Conservation (phyloP, 2,113 vertebrate species). For the Lagenorhynchus albirostris region DNA sequence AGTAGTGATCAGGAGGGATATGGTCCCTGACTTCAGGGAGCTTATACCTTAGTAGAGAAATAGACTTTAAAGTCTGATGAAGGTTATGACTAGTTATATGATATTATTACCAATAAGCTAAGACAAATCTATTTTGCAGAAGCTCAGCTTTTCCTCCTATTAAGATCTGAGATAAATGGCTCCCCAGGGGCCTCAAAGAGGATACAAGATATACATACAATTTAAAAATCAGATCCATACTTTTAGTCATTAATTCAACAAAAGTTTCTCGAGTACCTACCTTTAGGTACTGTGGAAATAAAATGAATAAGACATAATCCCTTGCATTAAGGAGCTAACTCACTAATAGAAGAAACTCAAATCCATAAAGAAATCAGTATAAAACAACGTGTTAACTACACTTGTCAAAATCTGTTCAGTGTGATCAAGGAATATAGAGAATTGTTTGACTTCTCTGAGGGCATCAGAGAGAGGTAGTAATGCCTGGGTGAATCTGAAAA, state of each 20-base stretch:
- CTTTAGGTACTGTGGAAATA: constrained; percentile 5
- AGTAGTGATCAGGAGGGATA: neutral
- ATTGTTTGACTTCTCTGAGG: neutral
- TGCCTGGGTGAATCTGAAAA: neutral
- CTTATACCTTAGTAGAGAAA: neutral
- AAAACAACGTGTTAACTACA: neutral
- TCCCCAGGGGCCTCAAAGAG: neutral
- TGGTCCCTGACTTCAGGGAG: neutral
- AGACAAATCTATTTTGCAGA: constrained; percentile 5
- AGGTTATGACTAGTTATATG: neutral
- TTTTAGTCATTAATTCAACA: constrained; percentile 13
- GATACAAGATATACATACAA: neutral
- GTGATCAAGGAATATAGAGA: neutral
- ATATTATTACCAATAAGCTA: neutral
- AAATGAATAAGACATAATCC: constrained; percentile 21
- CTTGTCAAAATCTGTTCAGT: neutral
- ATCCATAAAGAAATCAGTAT: neutral
- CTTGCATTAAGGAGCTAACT: neutral
- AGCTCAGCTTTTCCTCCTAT: neutral
- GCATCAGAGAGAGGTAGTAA: neutral
- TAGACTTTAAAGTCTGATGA: neutral
- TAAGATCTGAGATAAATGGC: constrained; percentile 12
- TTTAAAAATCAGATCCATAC: neutral
- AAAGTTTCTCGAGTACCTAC: neutral
- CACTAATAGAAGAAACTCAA: neutral